These are phyloP conservation scores for Myotis daubentonii DNA, from an alignment of 2,797 vertebrate genomes.

Conservation along the genomic window DNA sequence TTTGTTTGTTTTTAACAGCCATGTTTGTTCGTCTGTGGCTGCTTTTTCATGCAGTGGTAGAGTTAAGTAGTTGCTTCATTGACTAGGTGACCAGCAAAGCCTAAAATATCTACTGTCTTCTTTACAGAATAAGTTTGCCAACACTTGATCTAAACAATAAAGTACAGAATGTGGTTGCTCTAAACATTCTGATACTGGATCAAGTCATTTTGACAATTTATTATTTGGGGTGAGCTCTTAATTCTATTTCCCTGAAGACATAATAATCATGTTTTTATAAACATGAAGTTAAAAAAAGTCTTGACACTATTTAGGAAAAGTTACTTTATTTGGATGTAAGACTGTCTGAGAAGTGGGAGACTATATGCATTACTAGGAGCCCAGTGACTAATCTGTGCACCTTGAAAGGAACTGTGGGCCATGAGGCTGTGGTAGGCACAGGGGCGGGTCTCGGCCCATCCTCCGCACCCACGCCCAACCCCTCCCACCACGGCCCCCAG, in stretches of 20 bases:
- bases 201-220: slow-evolving; percentile 58
- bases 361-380: neutral
- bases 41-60: slow-evolving; percentile 7
- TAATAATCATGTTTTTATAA: slow-evolving; percentile 40
- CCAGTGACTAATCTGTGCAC: no score
- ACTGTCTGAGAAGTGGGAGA: slow-evolving; percentile 1
- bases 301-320: slow-evolving; percentile 47
- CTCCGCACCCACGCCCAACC: no score
- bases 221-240: slow-evolving; percentile 31
- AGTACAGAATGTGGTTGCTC: slow-evolving; percentile 35
- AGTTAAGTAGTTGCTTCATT: slow-evolving; percentile 25
- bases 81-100: neutral
- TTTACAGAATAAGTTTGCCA: slow-evolving; percentile 49
- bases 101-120: slow-evolving; percentile 24
- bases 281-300: neutral
- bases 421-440: no score
- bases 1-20: neutral
- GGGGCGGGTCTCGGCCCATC: no score
- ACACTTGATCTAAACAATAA: slow-evolving; percentile 44
- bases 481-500: no score
- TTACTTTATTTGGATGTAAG: slow-evolving; percentile 36
- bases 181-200: slow-evolving; percentile 48
- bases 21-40: neutral
- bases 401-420: no score
- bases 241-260: slow-evolving; percentile 42